These are phyloP conservation scores for Sisyra nigra DNA, from an alignment of 2,888 invertebrate species.

Conservation along the genomic window DNA sequence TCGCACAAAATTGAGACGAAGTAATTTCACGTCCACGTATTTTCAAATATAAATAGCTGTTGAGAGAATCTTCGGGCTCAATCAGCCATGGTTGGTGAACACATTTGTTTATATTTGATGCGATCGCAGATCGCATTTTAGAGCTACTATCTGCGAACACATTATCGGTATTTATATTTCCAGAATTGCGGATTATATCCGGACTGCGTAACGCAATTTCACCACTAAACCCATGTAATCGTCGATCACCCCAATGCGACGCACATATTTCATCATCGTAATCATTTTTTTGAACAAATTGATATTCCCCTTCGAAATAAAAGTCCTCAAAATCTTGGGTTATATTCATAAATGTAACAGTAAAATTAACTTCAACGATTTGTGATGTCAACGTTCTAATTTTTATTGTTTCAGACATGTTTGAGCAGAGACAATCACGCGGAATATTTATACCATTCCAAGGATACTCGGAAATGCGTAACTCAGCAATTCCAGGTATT, in stretches of 20 bases:
- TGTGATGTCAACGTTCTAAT: constrained; percentile 52
- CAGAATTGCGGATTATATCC: constrained; percentile 27
- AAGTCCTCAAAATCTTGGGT: constrained; percentile 67
- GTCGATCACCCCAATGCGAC: constrained; percentile 45
- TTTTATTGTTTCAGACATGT: constrained; percentile 45
- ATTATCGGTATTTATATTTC: constrained; percentile 29
- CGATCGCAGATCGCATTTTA: constrained; percentile 35
- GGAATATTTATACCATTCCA: constrained; percentile 50
- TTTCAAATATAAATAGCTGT: constrained; percentile 55
- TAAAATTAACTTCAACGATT: constrained; percentile 55
- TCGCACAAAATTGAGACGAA: constrained; percentile 39
- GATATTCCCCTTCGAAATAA: constrained; percentile 59
- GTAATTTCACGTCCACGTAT: constrained; percentile 39
- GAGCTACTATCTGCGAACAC: constrained; percentile 29
- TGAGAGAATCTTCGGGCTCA: constrained; percentile 52
- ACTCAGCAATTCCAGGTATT: constrained; percentile 35
- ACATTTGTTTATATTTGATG: constrained; percentile 31
- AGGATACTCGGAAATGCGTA: constrained; percentile 50
- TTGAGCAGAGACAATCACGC: constrained; percentile 58
- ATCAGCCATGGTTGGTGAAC: constrained; percentile 64
- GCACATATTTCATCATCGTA: constrained; percentile 42
- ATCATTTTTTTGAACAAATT: constrained; percentile 40
- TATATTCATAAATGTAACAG: constrained; percentile 62
- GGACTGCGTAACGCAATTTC: constrained; percentile 53
- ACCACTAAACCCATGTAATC: constrained; percentile 53